Evolutionary conservation across 2,797 vertebrate genomes (phyloP).

Genomic region (Ficedula albicollis): DNA sequence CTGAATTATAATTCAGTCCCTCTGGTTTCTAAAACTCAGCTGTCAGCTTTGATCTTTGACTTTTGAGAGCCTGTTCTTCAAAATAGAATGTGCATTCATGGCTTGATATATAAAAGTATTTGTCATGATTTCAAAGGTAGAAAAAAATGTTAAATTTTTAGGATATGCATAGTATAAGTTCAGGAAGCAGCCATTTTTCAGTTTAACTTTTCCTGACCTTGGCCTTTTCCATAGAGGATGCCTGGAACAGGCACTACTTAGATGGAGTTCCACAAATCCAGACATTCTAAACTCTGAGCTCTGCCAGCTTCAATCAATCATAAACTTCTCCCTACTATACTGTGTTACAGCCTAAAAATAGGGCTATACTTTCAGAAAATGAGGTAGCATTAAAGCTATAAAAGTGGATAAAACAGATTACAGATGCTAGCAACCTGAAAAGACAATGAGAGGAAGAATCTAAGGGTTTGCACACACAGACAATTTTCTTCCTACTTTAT

Average conservation of each 20-base stretch:
- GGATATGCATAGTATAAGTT: background rate
- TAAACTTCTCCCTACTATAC: background rate
- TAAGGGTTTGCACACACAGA: background rate
- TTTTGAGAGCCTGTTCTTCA: constrained; percentile 8
- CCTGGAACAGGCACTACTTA: background rate
- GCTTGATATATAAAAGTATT: background rate
- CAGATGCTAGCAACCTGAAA: background rate
- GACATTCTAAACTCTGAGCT: background rate
- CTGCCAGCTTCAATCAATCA: background rate
- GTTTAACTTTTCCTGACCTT: background rate
- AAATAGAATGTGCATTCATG: background rate
- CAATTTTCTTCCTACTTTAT: background rate
- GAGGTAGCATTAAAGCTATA: background rate
- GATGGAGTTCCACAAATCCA: background rate
- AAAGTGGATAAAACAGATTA: background rate
- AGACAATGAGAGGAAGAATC: background rate
- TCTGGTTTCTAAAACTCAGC: constrained; percentile 9
- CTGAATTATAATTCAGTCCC: background rate
- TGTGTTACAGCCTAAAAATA: background rate
- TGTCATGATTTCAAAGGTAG: background rate
- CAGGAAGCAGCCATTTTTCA: background rate
- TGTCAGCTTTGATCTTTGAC: constrained; percentile 45
- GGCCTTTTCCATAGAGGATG: background rate
- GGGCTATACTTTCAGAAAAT: background rate
- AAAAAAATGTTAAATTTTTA: background rate